Evolutionary conservation across 2,888 invertebrate genomes (phyloP).

Genomic region (Drosophila tripunctata): DNA sequence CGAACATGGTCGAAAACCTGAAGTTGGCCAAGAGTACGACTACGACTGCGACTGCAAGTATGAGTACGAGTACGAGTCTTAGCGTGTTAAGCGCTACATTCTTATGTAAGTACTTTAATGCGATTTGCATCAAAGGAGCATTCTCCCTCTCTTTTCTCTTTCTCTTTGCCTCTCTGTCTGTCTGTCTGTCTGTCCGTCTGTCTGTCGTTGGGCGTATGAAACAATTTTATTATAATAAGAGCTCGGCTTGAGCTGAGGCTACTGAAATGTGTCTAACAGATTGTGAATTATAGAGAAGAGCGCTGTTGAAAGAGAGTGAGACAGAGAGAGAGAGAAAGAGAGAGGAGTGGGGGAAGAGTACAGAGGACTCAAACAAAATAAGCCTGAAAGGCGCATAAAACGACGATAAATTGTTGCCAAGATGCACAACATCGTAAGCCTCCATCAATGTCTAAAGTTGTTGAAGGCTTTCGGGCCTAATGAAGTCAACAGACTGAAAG

Average conservation of each 20-base stretch:
- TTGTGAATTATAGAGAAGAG: constrained; percentile 30
- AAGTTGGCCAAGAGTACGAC: constrained; percentile 14
- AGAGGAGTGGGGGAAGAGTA: background rate
- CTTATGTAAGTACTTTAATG: constrained; percentile 44
- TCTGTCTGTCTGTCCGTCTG: background rate
- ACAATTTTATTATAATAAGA: constrained; percentile 51
- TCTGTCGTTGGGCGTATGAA: constrained; percentile 36
- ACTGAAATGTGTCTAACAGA: constrained; percentile 50
- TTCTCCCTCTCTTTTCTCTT: constrained; percentile 11
- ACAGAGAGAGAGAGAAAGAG: background rate
- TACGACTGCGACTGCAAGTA: background rate
- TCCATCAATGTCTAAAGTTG: constrained; percentile 42
- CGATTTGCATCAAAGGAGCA: constrained; percentile 45
- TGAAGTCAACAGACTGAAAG: constrained; percentile 33
- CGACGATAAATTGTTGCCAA: constrained; percentile 37
- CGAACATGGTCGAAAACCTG: constrained; percentile 29
- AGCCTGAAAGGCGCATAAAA: constrained; percentile 41
- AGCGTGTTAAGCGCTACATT: constrained; percentile 37
- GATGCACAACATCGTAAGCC: constrained; percentile 20
- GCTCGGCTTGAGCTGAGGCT: constrained; percentile 30
- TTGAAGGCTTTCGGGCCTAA: constrained; percentile 42
- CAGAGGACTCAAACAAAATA: constrained; percentile 23
- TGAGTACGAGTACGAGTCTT: constrained; percentile 5
- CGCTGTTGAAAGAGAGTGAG: background rate
- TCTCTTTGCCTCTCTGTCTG: background rate